Percentiles rank a stretch among this genome's conserved stretches.
These are phyloP conservation scores for Harpalus rubripes DNA, from an alignment of 2,888 invertebrate genomes.

Conservation along the genomic window DNA sequence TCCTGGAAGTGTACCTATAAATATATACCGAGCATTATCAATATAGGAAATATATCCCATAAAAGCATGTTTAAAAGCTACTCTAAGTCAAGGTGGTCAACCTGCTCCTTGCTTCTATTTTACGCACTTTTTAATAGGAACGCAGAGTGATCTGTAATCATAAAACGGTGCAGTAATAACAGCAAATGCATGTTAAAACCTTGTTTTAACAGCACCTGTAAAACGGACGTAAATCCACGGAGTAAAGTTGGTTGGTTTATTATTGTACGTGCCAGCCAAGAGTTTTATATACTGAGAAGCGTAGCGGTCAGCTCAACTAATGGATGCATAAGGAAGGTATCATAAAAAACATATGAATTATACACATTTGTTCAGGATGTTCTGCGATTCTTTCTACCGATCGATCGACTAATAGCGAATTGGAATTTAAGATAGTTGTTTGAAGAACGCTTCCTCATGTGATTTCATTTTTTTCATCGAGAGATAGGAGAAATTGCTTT, in stretches of 20 bases:
- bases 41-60: slow-evolving; percentile 45
- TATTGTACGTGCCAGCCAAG: slow-evolving; percentile 25
- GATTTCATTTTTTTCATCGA: neutral
- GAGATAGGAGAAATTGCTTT: too few relatives aligned
- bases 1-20: slow-evolving; percentile 38
- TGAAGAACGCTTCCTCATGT: neutral
- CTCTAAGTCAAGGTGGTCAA: slow-evolving; percentile 24
- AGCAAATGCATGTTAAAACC: slow-evolving; percentile 59
- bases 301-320: neutral
- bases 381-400: slow-evolving; percentile 4
- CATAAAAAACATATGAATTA: slow-evolving; percentile 28
- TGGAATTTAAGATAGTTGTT: neutral
- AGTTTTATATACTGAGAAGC: neutral
- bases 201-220: slow-evolving; percentile 44
- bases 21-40: slow-evolving; percentile 22
- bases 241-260: slow-evolving; percentile 45
- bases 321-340: neutral
- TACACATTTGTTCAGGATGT: slow-evolving; percentile 31
- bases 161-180: slow-evolving; percentile 61
- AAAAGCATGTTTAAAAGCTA: slow-evolving; percentile 42
- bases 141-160: slow-evolving; percentile 62
- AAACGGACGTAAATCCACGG: slow-evolving; percentile 43
- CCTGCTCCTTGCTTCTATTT: slow-evolving; percentile 57
- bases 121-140: slow-evolving; percentile 57
- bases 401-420: neutral